Evolutionary conservation across 92 coral and sea anemone genomes (phyloP).

Genomic region (Umimayanthus chanpuru): DNA sequence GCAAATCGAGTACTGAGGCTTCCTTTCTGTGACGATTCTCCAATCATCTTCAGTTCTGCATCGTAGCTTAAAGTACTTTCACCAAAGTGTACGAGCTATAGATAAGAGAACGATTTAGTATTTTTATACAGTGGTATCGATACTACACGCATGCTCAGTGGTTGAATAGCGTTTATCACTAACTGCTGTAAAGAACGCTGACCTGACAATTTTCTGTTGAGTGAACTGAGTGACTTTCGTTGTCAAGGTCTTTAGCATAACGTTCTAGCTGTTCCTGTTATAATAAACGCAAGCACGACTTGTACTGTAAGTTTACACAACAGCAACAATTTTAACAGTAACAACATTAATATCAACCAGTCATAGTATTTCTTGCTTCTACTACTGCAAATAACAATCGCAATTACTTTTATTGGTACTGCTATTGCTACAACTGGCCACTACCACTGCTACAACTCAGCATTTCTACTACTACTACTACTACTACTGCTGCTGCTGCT

Average conservation of each 20-base stretch:
- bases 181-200: too few species aligned
- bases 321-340: neutral
- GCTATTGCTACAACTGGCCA: neutral
- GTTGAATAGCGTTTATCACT: too few species aligned
- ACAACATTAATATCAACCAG: neutral
- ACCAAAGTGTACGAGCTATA: neutral
- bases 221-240: too few species aligned
- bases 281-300: neutral
- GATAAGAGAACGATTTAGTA: neutral
- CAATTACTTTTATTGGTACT: conserved; percentile 9
- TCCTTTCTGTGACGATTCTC: conserved; percentile 15
- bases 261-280: too few species aligned
- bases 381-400: conserved; percentile 6
- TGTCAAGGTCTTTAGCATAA: too few species aligned
- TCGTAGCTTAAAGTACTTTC: conserved; percentile 12
- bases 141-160: neutral
- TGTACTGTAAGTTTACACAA: neutral
- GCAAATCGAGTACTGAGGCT: neutral
- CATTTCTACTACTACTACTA: neutral
- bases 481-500: neutral
- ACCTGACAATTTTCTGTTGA: too few species aligned
- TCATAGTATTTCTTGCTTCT: neutral
- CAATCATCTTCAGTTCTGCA: conserved; percentile 16
- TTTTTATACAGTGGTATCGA: neutral
- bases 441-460: neutral